These are phyloP conservation scores for Corynorhinus townsendii DNA, from an alignment of 2,113 vertebrate species.

Conservation along the genomic window DNA sequence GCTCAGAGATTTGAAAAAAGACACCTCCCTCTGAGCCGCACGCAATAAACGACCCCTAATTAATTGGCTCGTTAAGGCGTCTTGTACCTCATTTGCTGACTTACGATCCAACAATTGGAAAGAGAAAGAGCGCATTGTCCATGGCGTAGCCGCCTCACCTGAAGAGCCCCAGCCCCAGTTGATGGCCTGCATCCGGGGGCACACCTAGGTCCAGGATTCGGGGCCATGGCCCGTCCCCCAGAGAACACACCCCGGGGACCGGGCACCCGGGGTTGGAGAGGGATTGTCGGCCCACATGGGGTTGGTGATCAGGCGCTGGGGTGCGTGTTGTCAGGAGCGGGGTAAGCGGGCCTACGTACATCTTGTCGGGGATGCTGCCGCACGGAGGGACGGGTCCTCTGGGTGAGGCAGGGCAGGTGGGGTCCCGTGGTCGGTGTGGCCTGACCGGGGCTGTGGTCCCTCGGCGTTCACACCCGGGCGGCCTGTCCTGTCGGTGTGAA, in stretches of 20 bases:
- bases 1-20: too few species aligned
- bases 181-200: fast-evolving
- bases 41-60: too few species aligned
- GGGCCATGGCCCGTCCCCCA: fast-evolving
- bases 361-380: background rate
- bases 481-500: background rate
- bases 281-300: fast-evolving
- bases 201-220: fast-evolving
- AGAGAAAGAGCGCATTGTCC: too few species aligned
- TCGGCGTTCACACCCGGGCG: background rate
- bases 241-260: background rate
- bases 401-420: background rate
- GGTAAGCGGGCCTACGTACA: background rate
- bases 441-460: background rate
- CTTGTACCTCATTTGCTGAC: too few species aligned
- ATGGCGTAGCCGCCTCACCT: background rate
- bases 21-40: too few species aligned
- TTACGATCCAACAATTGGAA: too few species aligned
- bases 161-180: fast-evolving
- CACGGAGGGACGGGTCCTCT: background rate
- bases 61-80: too few species aligned
- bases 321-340: background rate
- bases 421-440: background rate
- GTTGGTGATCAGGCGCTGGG: background rate
- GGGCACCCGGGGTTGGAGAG: background rate